phyloP scores from a whole-genome alignment of 2,888 invertebrate species.

The Agonum fuliginosum region DNA sequence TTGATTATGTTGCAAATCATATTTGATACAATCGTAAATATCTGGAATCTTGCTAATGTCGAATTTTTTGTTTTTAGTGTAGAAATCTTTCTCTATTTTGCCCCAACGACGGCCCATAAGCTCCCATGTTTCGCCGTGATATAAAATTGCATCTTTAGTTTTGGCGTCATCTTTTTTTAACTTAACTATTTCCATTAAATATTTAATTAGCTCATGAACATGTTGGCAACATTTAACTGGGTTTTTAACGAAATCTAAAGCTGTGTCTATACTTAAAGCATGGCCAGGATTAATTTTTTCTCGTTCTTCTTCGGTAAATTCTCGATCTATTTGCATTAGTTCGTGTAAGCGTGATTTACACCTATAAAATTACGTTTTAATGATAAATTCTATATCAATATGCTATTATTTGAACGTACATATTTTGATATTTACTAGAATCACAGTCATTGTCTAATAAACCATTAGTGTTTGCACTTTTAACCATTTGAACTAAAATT shows the following conservation, averaged over 20 bases:
- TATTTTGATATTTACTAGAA: slow-evolving; percentile 94
- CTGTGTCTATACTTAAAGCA: slow-evolving; percentile 92
- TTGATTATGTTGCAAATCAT: slow-evolving; percentile 98
- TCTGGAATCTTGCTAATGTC: slow-evolving; percentile 99
- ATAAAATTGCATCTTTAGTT: slow-evolving; percentile 93
- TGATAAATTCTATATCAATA: neutral
- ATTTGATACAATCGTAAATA: slow-evolving; percentile 99
- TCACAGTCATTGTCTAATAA: slow-evolving; percentile 98
- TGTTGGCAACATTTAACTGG: slow-evolving; percentile 95
- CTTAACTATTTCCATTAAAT: slow-evolving; percentile 89
- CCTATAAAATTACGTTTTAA: slow-evolving; percentile 74
- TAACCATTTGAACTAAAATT: slow-evolving; percentile 99
- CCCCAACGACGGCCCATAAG: slow-evolving; percentile 98
- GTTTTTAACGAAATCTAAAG: slow-evolving; percentile 96
- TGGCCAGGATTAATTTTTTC: slow-evolving; percentile 93
- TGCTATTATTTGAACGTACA: too few species aligned
- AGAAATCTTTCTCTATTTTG: slow-evolving; percentile 98
- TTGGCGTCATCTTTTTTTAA: slow-evolving; percentile 91
- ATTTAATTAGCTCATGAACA: slow-evolving; percentile 90
- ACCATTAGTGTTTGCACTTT: slow-evolving; percentile 99
- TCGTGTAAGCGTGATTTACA: slow-evolving; percentile 97
- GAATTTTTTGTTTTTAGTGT: slow-evolving; percentile 91
- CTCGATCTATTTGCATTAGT: slow-evolving; percentile 91
- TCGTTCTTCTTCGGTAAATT: slow-evolving; percentile 89
- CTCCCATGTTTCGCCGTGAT: slow-evolving; percentile 99